A percentile compares a stretch with the other conserved stretches of the same genome.
phyloP scores from a whole-genome alignment of 2,888 invertebrate species.

The Eupelmus urozonus region DNA sequence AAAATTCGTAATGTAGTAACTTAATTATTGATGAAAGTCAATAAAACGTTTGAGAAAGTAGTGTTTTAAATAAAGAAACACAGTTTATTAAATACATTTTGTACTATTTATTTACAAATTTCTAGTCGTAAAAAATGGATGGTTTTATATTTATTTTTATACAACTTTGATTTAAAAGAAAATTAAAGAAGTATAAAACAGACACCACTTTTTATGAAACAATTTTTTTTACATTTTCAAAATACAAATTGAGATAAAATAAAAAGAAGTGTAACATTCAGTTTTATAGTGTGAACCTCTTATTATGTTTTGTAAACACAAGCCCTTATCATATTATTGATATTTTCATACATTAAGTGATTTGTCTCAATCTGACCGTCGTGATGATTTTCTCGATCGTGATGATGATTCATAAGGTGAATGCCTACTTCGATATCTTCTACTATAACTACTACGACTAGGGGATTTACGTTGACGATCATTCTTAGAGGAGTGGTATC shows the following conservation, averaged over 20 bases:
- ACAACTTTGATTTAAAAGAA: conserved; percentile 2
- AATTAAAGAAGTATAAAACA: conserved; percentile 1
- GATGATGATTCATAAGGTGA: conserved; percentile 55
- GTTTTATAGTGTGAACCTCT: conserved; percentile 30
- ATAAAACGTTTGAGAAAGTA: not conserved
- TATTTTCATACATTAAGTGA: conserved; percentile 8
- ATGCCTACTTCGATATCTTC: conserved; percentile 46
- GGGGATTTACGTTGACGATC: conserved; percentile 48
- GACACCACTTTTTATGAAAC: conserved; percentile 11
- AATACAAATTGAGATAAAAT: conserved; percentile 48
- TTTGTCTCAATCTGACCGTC: conserved; percentile 44
- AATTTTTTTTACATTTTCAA: conserved; percentile 30
- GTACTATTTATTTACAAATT: conserved; percentile 39
- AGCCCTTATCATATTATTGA: not conserved
- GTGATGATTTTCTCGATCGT: conserved; percentile 53
- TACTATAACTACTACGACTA: conserved; percentile 47
- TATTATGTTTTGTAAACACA: conserved; percentile 23
- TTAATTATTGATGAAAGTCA: not conserved
- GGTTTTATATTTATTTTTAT: not conserved
- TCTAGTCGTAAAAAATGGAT: conserved; percentile 27
- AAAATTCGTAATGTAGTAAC: not conserved
- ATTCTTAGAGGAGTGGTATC: conserved; percentile 44
- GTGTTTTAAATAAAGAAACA: too few species aligned
- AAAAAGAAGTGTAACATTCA: conserved; percentile 40
- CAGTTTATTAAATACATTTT: not conserved